Base-by-base conservation (phyloP, 2,888 invertebrate species). In the Stenotaenia linearis region DNA sequence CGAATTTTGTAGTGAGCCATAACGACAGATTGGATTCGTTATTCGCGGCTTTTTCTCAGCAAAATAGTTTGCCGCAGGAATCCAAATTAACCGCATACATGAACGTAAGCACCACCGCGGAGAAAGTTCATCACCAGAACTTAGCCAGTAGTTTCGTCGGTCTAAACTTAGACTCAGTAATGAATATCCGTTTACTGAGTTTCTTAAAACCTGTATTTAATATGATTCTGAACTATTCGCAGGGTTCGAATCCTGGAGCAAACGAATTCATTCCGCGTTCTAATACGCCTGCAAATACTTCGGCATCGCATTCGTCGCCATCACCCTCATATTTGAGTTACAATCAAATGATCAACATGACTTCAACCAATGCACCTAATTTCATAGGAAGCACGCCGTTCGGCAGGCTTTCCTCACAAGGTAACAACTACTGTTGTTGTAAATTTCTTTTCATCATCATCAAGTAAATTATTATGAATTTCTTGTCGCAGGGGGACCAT, bases 41-140 rank as follows among this genome's bases (percentile, higher is more conserved):
- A 32, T 79, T 79, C 32, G 25, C 77, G 25, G 56, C 80, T 5
- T 80, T 77, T 77, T 79, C 80, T 4, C 81, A 81, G 12, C 80
- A 81, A 25, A 81, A 81, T 50, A 80, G 92, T 84, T 90, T 93
- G 84, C 93, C 93, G 76, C 91, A 93, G 86, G 93, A 94, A 87
- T 94, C 93, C 81, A 94, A 94, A 88, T 88, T 94, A 85, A 93
- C 92, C 81, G 93, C 93, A 81, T 94, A 94, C 86, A 93, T 82
- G 74, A 80, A 77, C 25, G 80, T 79, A 77, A 78, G 69, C 23
- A 25, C 6, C 15, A 18, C n/a, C n/a, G n/a, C n/a, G n/a, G n/a
- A n/a, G n/a, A n/a, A n/a, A n/a, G n/a, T n/a, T n/a, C n/a, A n/a
- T n/a, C n/a, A n/a, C n/a, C n/a, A n/a, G n/a, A n/a, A n/a, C 12